A percentile compares a stretch with the other conserved stretches of the same genome.
These are phyloP conservation scores for Grammomys surdaster DNA, from an alignment of 2,113 vertebrate species.

Conservation along the genomic window DNA sequence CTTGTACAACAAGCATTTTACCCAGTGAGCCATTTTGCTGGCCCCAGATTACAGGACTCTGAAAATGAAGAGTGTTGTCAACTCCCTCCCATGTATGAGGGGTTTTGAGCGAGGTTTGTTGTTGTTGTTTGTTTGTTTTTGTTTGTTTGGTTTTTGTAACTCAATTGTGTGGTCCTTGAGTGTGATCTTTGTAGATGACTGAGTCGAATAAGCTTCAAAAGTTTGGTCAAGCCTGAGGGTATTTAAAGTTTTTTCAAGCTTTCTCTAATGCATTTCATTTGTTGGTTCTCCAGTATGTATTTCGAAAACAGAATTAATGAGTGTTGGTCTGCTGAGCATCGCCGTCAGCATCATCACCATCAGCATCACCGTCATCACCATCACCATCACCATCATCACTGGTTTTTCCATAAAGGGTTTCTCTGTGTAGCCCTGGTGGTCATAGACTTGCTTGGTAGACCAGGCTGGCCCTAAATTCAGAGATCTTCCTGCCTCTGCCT, in stretches of 20 bases:
- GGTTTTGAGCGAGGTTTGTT: not conserved
- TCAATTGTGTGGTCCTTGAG: not conserved
- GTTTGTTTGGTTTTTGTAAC: not conserved
- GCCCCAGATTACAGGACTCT: not conserved
- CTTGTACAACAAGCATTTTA: not conserved
- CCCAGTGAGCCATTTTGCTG: not conserved
- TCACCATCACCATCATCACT: not conserved
- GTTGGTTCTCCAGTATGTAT: slow-evolving; percentile 10
- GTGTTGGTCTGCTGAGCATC: not conserved
- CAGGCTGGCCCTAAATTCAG: not conserved
- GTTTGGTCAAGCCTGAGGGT: not conserved
- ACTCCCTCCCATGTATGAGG: not conserved
- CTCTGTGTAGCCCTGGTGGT: not conserved
- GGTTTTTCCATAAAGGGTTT: not conserved
- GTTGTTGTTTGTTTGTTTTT: not conserved
- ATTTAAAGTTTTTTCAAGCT: not conserved
- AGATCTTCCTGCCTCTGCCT: not conserved
- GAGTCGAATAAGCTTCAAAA: not conserved
- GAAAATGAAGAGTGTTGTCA: not conserved
- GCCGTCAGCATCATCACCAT: not conserved
- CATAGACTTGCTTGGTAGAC: not conserved
- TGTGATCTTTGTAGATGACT: not conserved
- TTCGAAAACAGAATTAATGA: not conserved
- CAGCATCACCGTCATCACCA: not conserved
- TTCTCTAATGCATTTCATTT: slow-evolving; percentile 43